phyloP scores from a whole-genome alignment of 1,140 invertebrate genomes.

The Aphelenchoides fujianensis region DNA sequence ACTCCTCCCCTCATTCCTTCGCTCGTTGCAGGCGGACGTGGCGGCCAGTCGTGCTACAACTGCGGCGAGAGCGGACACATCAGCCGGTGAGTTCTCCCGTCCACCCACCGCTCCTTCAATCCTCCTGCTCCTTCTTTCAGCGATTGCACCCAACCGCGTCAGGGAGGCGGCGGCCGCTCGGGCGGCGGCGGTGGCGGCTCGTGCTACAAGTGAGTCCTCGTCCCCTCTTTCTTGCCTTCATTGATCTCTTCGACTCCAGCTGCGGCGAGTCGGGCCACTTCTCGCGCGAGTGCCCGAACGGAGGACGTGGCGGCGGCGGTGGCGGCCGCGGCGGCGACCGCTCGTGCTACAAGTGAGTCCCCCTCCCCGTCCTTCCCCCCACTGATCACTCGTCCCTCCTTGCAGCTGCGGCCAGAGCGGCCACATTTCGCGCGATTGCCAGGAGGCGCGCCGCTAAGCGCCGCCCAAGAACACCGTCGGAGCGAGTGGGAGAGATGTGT shows the following conservation, averaged over 20 bases:
- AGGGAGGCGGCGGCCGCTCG: background rate
- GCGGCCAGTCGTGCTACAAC: conserved; percentile 1
- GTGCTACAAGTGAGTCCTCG: background rate
- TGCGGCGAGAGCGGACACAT: background rate
- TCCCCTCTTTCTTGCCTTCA: background rate
- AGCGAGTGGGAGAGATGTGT: background rate
- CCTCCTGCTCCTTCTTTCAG: background rate
- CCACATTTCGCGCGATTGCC: conserved; percentile 1
- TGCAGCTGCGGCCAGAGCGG: background rate
- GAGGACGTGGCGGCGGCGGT: background rate
- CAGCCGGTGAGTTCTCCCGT: background rate
- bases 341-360: conserved; percentile 2
- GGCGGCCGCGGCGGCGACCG: background rate
- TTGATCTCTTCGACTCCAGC: too few relatives aligned
- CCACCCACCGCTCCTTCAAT: too few relatives aligned
- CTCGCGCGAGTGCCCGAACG: conserved; percentile 5
- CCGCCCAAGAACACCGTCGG: background rate
- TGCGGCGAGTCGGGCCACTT: conserved; percentile 14
- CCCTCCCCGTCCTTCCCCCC: too few relatives aligned
- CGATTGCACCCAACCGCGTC: background rate
- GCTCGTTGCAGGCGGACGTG: background rate
- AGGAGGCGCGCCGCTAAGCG: background rate
- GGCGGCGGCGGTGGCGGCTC: background rate
- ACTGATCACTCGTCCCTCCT: background rate
- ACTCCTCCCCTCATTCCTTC: too few relatives aligned